Base-by-base conservation (phyloP, 2,888 invertebrate genomes). In the Ectemnius cavifrons region DNA sequence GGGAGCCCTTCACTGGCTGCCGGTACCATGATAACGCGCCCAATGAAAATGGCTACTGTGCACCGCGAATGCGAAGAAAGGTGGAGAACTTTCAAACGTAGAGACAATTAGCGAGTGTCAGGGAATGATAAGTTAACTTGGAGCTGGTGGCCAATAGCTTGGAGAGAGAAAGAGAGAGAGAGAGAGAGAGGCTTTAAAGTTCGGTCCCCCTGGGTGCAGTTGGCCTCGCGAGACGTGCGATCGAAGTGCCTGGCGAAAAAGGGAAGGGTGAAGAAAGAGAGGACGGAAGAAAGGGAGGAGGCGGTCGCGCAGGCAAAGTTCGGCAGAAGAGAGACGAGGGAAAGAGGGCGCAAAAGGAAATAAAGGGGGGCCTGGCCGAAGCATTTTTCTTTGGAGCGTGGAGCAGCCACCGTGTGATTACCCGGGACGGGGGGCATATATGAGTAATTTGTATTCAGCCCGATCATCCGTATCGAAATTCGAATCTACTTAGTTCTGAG, bases 401-500 rank as follows among this genome's bases (percentile, higher is more conserved):
- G 86, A 86, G 87, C 89, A 88, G 89, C 89, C 90, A 90, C 90
- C 90, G 90, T 90, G 90, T 90, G 90, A 90, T 90, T 90, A 90
- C 89, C 86, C 83, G 79, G 82, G 86, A 84, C 83, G 87, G 83
- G 86, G 84, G 85, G 88, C 85, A 90, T 88, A 89, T 90, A 89
- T 89, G 89, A 91, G 91, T 90, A 91, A 91, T 91, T 91, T 91
- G 91, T 91, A 91, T 91, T 90, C 91, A 90, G 90, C 90, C 88
- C 89, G 90, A 90, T 90, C 90, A 90, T 90, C 90, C 91, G 90
- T 91, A 91, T 90, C 91, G 90, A 91, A 91, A 91, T 90, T 91
- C 91, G 89, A 90, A 91, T 91, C 91, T 91, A 90, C 90, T 91
- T 91, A 91, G 91, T 91, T 91, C 91, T 90, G 90, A 90, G 90